phyloP scores from a whole-genome alignment of 2,797 vertebrate genomes.

The Acanthurus lineatus region DNA sequence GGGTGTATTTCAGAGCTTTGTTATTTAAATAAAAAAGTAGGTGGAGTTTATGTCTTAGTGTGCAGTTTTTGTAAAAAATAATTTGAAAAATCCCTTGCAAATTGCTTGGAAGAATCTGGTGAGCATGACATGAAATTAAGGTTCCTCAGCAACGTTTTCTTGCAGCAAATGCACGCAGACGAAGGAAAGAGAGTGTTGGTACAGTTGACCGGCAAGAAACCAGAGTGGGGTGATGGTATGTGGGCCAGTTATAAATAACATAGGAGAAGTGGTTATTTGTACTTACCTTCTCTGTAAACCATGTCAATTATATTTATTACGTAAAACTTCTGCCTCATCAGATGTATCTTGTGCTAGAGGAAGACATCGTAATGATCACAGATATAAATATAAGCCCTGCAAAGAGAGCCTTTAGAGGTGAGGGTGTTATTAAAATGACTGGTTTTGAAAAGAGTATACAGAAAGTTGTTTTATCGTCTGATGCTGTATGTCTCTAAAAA shows the following conservation, averaged over 20 bases:
- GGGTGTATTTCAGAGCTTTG: slow-evolving; percentile 53
- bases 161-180: background rate
- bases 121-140: background rate
- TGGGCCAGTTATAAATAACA: slow-evolving; percentile 85
- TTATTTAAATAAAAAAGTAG: slow-evolving; percentile 69
- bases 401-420: background rate
- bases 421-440: background rate
- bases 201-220: slow-evolving; percentile 72
- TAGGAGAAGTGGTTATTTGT: slow-evolving; percentile 43
- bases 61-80: too few relatives aligned
- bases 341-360: background rate
- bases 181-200: background rate
- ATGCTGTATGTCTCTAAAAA: background rate
- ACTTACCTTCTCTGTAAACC: slow-evolving; percentile 26
- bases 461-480: background rate
- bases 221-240: slow-evolving; percentile 76
- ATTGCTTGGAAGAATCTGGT: too few relatives aligned
- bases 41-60: background rate
- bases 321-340: background rate
- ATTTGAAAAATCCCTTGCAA: too few relatives aligned
- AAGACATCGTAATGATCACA: too few relatives aligned
- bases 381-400: too few relatives aligned
- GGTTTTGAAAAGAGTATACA: background rate
- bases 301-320: slow-evolving; percentile 11
- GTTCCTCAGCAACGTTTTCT: background rate